phyloP scores from a whole-genome alignment of 2,888 invertebrate genomes.

The Cosmia pyralina region DNA sequence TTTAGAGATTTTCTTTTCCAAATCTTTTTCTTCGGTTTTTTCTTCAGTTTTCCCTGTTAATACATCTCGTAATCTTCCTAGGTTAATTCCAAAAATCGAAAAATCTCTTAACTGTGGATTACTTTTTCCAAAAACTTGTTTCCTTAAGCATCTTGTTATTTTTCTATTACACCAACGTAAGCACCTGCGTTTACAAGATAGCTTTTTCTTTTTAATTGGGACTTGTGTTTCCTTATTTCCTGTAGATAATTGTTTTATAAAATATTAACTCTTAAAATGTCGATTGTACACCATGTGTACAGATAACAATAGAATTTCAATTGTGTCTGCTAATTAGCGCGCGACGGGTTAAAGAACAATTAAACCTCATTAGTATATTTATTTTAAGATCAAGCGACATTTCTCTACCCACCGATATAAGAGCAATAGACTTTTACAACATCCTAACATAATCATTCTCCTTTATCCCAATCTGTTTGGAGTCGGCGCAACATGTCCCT shows the following conservation, averaged over 20 bases:
- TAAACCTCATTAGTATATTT: not conserved
- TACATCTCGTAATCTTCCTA: not conserved
- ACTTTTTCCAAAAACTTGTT: not conserved
- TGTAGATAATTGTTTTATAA: not conserved
- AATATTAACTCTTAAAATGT: too few relatives aligned
- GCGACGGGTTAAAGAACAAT: not conserved
- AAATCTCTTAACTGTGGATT: not conserved
- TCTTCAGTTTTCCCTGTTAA: too few relatives aligned
- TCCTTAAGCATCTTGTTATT: not conserved
- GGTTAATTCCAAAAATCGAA: not conserved
- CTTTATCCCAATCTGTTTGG: too few relatives aligned
- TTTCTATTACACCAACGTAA: not conserved
- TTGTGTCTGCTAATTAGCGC: too few relatives aligned
- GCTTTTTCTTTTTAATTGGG: constrained; percentile 11
- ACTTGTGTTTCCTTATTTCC: not conserved
- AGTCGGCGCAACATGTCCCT: too few relatives aligned
- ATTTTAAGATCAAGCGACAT: not conserved
- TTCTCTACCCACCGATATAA: not conserved
- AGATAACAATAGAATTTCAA: too few relatives aligned
- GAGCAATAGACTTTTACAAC: not conserved
- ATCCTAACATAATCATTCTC: not conserved
- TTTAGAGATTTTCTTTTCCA: not conserved
- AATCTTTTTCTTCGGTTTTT: not conserved
- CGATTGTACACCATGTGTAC: too few relatives aligned
- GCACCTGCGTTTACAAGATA: constrained; percentile 5